Conservation (phyloP, 2,888 invertebrate species). For the Scelioninae gen. 1 region DNA sequence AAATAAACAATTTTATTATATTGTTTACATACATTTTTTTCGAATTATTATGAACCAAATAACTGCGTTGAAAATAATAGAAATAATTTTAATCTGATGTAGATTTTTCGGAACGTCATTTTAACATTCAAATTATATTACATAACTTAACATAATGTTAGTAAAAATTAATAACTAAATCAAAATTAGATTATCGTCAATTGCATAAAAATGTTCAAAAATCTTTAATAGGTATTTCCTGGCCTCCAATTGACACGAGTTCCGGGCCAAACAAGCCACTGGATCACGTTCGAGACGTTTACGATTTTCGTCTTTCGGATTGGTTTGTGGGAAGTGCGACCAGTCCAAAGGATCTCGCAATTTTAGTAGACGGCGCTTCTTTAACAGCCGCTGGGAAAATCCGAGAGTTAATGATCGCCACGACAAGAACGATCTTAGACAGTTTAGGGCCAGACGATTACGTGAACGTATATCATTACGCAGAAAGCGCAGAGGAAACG, state of each 20-base stretch:
- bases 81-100: too few species aligned
- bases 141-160: too few species aligned
- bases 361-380: slow-evolving; percentile 96
- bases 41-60: too few species aligned
- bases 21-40: too few species aligned
- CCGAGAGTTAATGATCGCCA: slow-evolving; percentile 93
- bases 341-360: slow-evolving; percentile 98
- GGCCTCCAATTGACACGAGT: slow-evolving; percentile 90
- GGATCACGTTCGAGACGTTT: slow-evolving; percentile 92
- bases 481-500: slow-evolving; percentile 92
- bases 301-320: slow-evolving; percentile 96
- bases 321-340: slow-evolving; percentile 99
- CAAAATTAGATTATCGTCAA: too few species aligned
- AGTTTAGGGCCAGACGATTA: slow-evolving; percentile 98
- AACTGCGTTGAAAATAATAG: too few species aligned
- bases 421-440: slow-evolving; percentile 94
- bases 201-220: slow-evolving; percentile 31
- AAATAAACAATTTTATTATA: too few species aligned
- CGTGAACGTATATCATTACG: slow-evolving; percentile 96
- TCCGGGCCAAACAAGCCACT: slow-evolving; percentile 85
- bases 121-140: too few species aligned
- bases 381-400: slow-evolving; percentile 90
- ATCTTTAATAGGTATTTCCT: slow-evolving; percentile 88
- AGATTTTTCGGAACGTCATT: too few species aligned
- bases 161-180: too few species aligned